Conservation (phyloP, 2,888 invertebrate genomes). For the Polymixis flavicincta region DNA sequence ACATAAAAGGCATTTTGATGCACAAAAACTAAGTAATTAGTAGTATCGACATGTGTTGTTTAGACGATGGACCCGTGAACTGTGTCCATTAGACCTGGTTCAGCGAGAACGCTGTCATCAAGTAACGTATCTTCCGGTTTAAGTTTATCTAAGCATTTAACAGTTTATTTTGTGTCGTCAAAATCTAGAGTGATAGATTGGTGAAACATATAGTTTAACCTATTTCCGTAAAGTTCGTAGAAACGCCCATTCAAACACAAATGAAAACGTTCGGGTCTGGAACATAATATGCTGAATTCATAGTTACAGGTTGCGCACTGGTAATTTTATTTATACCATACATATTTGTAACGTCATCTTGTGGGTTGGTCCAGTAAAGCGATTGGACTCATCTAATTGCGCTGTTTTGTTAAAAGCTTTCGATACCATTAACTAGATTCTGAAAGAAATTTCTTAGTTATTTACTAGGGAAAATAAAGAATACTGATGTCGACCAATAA, state of each 20-base stretch:
- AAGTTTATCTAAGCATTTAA: not conserved
- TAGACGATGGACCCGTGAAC: no score
- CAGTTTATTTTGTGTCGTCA: not conserved
- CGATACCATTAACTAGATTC: not conserved
- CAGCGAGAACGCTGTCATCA: no score
- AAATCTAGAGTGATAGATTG: not conserved
- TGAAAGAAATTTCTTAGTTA: not conserved
- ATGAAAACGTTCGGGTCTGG: not conserved
- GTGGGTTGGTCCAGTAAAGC: not conserved
- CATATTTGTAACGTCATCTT: not conserved
- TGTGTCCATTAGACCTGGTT: no score
- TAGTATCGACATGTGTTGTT: no score
- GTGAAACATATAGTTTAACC: not conserved
- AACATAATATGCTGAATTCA: no score
- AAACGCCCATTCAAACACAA: not conserved
- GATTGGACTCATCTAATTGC: not conserved
- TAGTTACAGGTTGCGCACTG: no score
- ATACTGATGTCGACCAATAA: not conserved
- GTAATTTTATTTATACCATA: no score
- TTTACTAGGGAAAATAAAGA: not conserved
- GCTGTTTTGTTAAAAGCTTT: slow-evolving; percentile 13
- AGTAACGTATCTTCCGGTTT: no score
- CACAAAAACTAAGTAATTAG: no score
- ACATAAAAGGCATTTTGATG: no score
- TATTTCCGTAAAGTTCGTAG: not conserved